These are phyloP conservation scores for Cinclus mexicanus DNA, from an alignment of 2,113 vertebrate genomes.

Conservation along the genomic window DNA sequence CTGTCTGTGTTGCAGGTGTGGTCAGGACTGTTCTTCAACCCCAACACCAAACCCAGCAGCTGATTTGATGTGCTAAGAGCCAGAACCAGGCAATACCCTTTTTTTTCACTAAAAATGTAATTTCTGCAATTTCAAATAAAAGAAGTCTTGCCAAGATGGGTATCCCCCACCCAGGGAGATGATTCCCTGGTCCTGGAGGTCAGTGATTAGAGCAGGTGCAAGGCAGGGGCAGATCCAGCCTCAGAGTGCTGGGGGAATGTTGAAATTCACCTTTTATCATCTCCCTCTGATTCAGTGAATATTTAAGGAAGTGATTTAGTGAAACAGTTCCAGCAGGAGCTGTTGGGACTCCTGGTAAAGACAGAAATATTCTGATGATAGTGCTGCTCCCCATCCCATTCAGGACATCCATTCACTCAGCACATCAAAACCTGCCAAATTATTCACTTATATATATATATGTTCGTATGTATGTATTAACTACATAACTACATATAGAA, in stretches of 20 bases:
- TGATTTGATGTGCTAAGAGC: not conserved
- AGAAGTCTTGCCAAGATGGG: not conserved
- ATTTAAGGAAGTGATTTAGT: not conserved
- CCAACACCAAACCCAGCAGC: not conserved
- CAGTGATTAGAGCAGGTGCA: not conserved
- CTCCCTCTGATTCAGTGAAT: not conserved
- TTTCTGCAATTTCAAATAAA: not conserved
- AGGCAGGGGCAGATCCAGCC: not conserved
- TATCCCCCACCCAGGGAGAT: not conserved
- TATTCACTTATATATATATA: not conserved
- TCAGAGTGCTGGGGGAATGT: too few relatives aligned
- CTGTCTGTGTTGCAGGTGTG: rapidly evolving
- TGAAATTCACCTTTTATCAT: not conserved
- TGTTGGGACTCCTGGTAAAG: not conserved
- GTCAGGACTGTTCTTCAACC: not conserved
- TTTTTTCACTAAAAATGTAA: not conserved
- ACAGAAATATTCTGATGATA: not conserved
- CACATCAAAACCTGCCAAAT: not conserved
- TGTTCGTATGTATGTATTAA: not conserved
- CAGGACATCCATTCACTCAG: not conserved
- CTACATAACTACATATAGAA: not conserved
- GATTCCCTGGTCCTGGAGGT: not conserved
- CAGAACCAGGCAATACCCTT: not conserved
- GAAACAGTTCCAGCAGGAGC: not conserved
- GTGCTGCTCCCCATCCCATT: not conserved